These are phyloP conservation scores for Gadopsis bispinosus DNA, from an alignment of 2,797 vertebrate species.

Conservation along the genomic window DNA sequence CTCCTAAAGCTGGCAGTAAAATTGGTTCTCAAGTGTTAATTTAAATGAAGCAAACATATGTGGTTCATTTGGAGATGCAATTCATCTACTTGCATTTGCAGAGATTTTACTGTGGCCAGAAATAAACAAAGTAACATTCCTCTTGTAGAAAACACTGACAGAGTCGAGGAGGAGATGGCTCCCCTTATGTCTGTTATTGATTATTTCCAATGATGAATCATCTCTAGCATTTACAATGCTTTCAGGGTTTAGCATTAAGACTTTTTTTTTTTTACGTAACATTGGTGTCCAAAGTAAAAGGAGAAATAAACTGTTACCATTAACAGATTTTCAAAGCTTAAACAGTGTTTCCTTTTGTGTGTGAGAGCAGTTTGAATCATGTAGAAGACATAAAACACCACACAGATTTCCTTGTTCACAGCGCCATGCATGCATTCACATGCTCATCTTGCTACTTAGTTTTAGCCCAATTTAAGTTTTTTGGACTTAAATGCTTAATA, in stretches of 20 bases:
- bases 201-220: conserved; percentile 22
- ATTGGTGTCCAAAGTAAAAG: background rate
- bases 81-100: conserved; percentile 23
- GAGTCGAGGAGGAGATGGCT: background rate
- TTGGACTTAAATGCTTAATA: background rate
- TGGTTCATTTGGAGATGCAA: conserved; percentile 14
- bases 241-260: background rate
- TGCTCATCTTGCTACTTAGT: background rate
- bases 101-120: conserved; percentile 15
- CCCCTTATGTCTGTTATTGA: conserved; percentile 1
- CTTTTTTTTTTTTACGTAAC: background rate
- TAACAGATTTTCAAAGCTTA: background rate
- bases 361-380: conserved; percentile 1
- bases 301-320: background rate
- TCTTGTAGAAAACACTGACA: conserved; percentile 5
- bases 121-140: conserved; percentile 20
- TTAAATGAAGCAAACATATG: background rate
- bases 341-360: background rate
- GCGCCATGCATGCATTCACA: background rate
- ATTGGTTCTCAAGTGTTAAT: conserved; percentile 4
- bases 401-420: background rate
- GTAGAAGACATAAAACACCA: background rate
- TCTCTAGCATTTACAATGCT: conserved; percentile 11
- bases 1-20: conserved; percentile 3
- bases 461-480: background rate